phyloP scores from a whole-genome alignment of 2,113 vertebrate species.

The Pollimyrus isidori region DNA sequence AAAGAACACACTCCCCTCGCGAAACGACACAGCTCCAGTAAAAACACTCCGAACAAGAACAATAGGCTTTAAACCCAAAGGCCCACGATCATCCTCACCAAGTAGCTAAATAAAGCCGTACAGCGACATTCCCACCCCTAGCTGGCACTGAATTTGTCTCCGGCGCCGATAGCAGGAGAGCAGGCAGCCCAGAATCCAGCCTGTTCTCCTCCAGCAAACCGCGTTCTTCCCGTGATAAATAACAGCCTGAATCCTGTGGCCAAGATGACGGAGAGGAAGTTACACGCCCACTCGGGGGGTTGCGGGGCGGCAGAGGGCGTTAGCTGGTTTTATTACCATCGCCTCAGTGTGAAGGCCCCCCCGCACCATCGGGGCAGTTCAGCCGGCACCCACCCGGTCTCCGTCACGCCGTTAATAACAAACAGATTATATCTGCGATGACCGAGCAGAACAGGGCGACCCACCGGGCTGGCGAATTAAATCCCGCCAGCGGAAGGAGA shows the following conservation, averaged over 20 bases:
- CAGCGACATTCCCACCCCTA: neutral
- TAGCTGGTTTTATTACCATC: neutral
- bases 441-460: neutral
- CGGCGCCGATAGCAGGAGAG: neutral
- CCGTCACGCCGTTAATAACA: neutral
- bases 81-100: neutral
- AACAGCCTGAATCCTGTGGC: neutral
- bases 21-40: neutral
- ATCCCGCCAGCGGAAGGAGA: neutral
- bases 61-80: neutral
- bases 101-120: neutral
- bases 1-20: neutral
- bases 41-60: neutral
- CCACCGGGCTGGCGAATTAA: neutral
- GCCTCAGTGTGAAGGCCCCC: neutral
- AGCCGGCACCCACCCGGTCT: neutral
- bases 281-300: neutral
- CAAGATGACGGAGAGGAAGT: neutral
- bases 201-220: neutral
- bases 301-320: neutral
- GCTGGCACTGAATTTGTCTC: neutral
- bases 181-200: neutral
- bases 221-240: neutral
- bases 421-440: neutral
- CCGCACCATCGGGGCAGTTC: neutral